These are phyloP conservation scores for Burhinus oedicnemus DNA, from an alignment of 2,113 vertebrate genomes.

Conservation along the genomic window DNA sequence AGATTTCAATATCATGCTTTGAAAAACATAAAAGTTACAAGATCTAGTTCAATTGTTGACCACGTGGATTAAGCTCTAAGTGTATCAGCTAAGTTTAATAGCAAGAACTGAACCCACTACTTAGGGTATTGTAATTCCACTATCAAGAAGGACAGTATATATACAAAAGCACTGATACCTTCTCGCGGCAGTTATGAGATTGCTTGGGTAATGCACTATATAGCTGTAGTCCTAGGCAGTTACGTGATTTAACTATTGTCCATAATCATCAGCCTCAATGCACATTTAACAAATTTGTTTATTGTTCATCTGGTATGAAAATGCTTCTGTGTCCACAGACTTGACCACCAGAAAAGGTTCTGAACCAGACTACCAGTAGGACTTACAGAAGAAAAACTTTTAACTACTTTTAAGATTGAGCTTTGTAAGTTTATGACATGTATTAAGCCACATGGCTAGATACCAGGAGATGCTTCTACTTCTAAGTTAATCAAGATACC, in stretches of 20 bases:
- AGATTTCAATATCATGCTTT: not conserved
- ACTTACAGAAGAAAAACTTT: not conserved
- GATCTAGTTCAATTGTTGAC: not conserved
- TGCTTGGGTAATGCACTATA: not conserved
- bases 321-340: not conserved
- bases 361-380: not conserved
- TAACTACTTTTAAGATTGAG: not conserved
- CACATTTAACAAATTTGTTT: not conserved
- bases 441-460: not conserved
- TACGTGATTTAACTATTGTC: not conserved
- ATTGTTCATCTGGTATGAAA: not conserved
- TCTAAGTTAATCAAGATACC: not conserved
- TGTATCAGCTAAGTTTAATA: not conserved
- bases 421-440: not conserved
- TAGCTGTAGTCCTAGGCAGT: not conserved
- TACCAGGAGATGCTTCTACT: not conserved
- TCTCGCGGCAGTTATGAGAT: not conserved
- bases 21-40: not conserved
- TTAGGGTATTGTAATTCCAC: not conserved
- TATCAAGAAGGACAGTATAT: not conserved
- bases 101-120: not conserved
- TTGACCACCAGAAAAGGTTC: not conserved
- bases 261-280: not conserved
- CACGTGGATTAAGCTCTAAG: not conserved
- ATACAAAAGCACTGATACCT: not conserved